Conservation (phyloP, 2,888 invertebrate genomes). For the Labia minor region DNA sequence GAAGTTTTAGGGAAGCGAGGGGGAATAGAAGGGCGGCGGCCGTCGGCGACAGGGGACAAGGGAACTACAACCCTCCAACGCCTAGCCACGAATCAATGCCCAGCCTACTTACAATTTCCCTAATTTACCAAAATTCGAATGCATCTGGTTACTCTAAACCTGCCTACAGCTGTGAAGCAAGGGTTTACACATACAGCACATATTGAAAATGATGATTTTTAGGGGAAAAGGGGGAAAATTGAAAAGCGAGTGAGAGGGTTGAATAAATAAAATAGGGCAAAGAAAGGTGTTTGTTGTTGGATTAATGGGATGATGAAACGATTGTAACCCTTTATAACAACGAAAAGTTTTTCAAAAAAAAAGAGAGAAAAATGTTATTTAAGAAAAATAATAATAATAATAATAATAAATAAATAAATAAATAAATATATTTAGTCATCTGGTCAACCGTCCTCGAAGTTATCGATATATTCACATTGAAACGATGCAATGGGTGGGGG, state of each 20-base stretch:
- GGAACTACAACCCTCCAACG: conserved; percentile 1
- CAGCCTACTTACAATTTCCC: neutral
- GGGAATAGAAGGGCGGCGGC: neutral
- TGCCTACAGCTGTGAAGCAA: neutral
- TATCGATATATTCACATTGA: neutral
- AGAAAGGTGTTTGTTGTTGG: neutral
- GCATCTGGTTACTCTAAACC: conserved; percentile 1
- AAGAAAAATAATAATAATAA: neutral
- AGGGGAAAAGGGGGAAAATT: neutral
- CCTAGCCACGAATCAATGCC: conserved; percentile 1
- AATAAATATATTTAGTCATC: neutral
- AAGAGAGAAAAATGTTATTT: neutral
- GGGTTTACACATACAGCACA: neutral
- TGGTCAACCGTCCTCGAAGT: neutral
- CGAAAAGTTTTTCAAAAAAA: neutral
- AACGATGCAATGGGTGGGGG: neutral
- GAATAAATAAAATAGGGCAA: conserved; percentile 7
- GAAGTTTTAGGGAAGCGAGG: neutral
- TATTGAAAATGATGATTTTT: neutral
- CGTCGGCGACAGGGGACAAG: neutral
- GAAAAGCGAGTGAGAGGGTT: neutral
- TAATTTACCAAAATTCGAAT: conserved; percentile 13
- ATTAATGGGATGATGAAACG: neutral
- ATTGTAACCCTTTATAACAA: neutral
- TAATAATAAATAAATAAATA: neutral